phyloP scores from a whole-genome alignment of 2,113 vertebrate genomes.

The Zosterops borbonicus region DNA sequence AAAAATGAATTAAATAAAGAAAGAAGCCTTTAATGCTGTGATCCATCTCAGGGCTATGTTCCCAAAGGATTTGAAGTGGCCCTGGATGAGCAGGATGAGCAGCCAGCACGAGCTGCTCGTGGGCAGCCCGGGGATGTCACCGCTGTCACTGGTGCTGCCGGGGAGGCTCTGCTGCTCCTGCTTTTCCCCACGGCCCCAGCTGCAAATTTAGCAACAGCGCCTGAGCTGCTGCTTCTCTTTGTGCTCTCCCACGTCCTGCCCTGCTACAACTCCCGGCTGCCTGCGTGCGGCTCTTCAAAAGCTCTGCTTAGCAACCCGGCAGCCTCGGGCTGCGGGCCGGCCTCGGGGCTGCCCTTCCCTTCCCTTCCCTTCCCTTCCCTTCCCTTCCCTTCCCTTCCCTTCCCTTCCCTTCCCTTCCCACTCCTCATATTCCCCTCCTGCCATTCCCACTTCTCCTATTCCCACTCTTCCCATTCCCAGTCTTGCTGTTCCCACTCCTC shows the following conservation, averaged over 20 bases:
- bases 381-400: neutral
- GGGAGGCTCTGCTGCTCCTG: neutral
- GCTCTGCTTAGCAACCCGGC: constrained; percentile 24
- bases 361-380: neutral
- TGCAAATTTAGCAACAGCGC: neutral
- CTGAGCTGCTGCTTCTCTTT: neutral
- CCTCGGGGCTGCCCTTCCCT: neutral
- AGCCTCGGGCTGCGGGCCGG: neutral
- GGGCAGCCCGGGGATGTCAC: neutral
- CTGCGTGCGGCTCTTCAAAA: neutral
- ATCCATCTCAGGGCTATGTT: accelerated
- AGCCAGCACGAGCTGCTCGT: neutral
- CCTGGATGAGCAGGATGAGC: neutral
- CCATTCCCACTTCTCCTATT: no score
- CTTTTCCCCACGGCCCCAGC: neutral
- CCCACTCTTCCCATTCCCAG: neutral
- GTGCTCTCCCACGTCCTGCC: constrained; percentile 37
- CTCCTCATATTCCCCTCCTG: no score
- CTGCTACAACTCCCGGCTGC: neutral
- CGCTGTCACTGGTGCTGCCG: neutral
- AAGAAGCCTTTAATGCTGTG: accelerated
- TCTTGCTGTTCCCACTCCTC: neutral
- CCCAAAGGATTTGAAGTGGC: neutral
- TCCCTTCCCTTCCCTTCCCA: no score
- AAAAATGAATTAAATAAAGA: neutral